These are phyloP conservation scores for Heterotis niloticus DNA, from an alignment of 2,113 vertebrate species.

Conservation along the genomic window DNA sequence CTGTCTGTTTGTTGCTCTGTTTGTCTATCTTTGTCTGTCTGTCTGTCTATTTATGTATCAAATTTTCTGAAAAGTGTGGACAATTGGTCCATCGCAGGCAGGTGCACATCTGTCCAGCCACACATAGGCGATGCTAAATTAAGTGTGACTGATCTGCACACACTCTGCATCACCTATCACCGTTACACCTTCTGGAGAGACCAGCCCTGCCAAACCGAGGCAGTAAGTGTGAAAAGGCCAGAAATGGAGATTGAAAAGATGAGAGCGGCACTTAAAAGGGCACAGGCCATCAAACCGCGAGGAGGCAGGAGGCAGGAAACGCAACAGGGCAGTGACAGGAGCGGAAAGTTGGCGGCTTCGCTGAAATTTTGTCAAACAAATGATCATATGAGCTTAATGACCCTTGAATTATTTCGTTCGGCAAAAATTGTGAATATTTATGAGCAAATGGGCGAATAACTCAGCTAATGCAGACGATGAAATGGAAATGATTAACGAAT, in stretches of 20 bases:
- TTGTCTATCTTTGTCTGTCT: no score
- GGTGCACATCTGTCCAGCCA: slow-evolving; percentile 31
- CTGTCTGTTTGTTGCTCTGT: background rate
- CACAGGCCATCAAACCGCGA: slow-evolving; percentile 44
- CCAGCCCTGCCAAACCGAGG: no score
- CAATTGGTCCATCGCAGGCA: slow-evolving; percentile 18
- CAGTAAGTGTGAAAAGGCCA: background rate
- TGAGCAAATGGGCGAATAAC: slow-evolving; percentile 37
- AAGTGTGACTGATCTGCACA: slow-evolving; percentile 53
- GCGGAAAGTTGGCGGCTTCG: slow-evolving; percentile 45
- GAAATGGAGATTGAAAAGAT: no score
- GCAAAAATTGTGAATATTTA: slow-evolving; percentile 61
- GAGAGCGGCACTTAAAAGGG: slow-evolving; percentile 35
- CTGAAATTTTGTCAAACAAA: slow-evolving; percentile 59
- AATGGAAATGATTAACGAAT: background rate
- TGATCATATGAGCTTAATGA: slow-evolving; percentile 58
- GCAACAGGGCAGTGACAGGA: slow-evolving; percentile 40
- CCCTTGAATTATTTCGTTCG: slow-evolving; percentile 53
- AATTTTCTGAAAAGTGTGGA: no score
- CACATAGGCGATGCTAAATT: slow-evolving; percentile 42
- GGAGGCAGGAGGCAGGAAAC: slow-evolving; percentile 33
- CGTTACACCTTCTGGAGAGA: background rate
- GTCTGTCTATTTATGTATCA: no score
- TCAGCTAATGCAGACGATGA: slow-evolving; percentile 18
- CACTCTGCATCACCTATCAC: slow-evolving; percentile 31